These are phyloP conservation scores for Caenorhabditis tropicalis DNA, from an alignment of 1,140 invertebrate species.

Conservation along the genomic window DNA sequence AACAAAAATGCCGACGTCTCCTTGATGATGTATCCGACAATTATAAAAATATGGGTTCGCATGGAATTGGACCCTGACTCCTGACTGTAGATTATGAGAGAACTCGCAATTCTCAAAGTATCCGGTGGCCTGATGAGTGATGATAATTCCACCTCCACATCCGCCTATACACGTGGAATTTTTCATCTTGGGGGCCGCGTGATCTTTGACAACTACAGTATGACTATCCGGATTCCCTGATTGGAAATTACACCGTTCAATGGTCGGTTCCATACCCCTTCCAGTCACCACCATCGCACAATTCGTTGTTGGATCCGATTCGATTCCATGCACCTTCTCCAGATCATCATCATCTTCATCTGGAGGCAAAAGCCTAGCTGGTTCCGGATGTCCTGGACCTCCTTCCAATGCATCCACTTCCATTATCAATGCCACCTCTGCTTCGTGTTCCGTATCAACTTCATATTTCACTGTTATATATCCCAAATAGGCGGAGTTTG, in stretches of 20 bases:
- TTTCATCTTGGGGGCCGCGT: neutral
- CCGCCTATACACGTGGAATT: neutral
- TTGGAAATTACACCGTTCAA: conserved; percentile 15
- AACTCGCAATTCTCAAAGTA: conserved; percentile 14
- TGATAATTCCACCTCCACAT: conserved; percentile 1
- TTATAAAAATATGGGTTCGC: neutral
- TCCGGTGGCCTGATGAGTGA: neutral
- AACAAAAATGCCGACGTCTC: conserved; percentile 3
- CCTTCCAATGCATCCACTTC: neutral
- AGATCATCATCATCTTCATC: neutral
- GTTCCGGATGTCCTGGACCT: too few relatives aligned
- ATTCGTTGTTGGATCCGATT: conserved; percentile 15
- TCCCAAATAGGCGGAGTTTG: neutral
- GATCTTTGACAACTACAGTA: conserved; percentile 38
- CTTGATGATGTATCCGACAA: neutral
- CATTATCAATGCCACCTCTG: neutral
- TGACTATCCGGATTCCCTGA: conserved; percentile 3
- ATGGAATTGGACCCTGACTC: conserved; percentile 8
- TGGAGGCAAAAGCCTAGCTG: neutral
- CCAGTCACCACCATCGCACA: conserved; percentile 4
- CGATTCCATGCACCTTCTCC: neutral
- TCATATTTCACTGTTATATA: conserved; percentile 19
- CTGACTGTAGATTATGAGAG: neutral
- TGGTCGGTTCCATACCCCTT: neutral
- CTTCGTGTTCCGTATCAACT: conserved; percentile 20